Conservation (phyloP, 2,113 vertebrate species). For the Nipponia nippon region DNA sequence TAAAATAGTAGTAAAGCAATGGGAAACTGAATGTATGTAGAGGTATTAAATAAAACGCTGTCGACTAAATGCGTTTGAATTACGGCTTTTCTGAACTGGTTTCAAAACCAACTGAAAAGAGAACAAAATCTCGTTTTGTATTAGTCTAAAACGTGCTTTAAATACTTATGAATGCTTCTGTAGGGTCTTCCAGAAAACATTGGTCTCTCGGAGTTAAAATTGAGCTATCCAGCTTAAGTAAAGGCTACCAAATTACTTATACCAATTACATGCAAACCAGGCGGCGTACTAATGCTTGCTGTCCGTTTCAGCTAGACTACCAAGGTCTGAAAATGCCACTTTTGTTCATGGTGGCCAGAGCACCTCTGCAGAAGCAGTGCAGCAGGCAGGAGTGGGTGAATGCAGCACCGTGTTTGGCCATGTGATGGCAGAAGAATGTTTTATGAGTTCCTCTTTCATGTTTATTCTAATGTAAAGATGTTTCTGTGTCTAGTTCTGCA, state of each 20-base stretch:
- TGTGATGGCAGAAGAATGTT: slow-evolving; percentile 83
- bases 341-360: not conserved
- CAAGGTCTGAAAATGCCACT: not conserved
- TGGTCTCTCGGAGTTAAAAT: not conserved
- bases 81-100: not conserved
- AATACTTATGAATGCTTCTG: not conserved
- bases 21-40: not conserved
- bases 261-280: not conserved
- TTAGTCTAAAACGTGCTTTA: not conserved
- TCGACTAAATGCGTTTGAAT: not conserved
- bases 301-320: not conserved
- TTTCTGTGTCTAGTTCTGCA: slow-evolving; percentile 84
- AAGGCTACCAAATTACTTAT: not conserved
- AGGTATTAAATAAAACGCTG: not conserved
- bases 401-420: slow-evolving; percentile 75
- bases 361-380: not conserved
- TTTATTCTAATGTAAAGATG: slow-evolving; percentile 68
- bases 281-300: not conserved
- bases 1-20: not conserved
- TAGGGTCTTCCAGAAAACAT: not conserved
- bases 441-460: slow-evolving; percentile 62
- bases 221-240: not conserved
- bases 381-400: not conserved
- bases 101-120: not conserved
- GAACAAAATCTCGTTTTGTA: not conserved